These are phyloP conservation scores for Lithophane leautieri DNA, from an alignment of 2,888 invertebrate species.

Conservation along the genomic window DNA sequence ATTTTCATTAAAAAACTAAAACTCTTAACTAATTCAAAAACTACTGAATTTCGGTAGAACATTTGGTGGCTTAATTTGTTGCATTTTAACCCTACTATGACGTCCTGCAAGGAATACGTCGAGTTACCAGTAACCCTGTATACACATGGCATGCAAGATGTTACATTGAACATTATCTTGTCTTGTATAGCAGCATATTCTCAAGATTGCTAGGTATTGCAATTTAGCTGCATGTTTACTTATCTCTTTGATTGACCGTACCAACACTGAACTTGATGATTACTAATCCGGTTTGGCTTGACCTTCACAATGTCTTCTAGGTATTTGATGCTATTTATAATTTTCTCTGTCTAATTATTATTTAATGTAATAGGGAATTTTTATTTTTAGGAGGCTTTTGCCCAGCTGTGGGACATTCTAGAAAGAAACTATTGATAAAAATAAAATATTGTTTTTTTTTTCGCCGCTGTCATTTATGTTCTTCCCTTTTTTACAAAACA, in stretches of 20 bases:
- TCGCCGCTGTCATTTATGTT: too few species aligned
- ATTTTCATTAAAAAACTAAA: too few species aligned
- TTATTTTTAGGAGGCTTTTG: not conserved
- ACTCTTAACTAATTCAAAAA: too few species aligned
- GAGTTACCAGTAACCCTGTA: too few species aligned
- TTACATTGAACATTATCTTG: not conserved
- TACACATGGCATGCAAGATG: not conserved
- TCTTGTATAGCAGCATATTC: not conserved
- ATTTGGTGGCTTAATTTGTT: too few species aligned
- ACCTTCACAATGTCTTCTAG: conserved; percentile 3
- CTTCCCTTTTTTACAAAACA: too few species aligned
- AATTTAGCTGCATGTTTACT: not conserved
- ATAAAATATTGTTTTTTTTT: too few species aligned
- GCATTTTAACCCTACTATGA: too few species aligned
- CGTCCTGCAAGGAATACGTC: too few species aligned
- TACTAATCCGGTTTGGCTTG: conserved; percentile 14
- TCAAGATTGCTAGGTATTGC: not conserved
- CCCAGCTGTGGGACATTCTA: not conserved
- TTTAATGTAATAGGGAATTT: not conserved
- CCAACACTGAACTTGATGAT: not conserved
- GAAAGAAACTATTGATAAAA: too few species aligned
- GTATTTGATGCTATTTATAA: not conserved
- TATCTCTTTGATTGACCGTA: not conserved
- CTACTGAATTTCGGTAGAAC: too few species aligned
- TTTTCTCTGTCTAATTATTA: not conserved